Evolutionary conservation across 92 coral and sea anemone species (phyloP), one percentile per base, ranked within the genome.

Genomic region (Epizoanthus stellaris): DNA sequence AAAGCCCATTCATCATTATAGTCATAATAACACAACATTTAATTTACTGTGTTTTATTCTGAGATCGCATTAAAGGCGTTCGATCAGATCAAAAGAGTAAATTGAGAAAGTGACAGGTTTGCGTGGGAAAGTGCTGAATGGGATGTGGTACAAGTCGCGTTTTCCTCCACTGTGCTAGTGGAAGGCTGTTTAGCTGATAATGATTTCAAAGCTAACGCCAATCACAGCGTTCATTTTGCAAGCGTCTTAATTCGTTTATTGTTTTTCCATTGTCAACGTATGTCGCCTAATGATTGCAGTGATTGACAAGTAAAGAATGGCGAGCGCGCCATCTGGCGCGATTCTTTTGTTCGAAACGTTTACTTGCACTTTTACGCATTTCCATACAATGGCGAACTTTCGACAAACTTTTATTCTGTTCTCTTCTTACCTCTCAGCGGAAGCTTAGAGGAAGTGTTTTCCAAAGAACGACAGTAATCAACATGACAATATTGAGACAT

Each of bases 321-420:
- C 82, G 98, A 92, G 93, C 93, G 94, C 95, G 94, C 98, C 98
- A 94, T 93, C 93, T 94, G 98, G 95, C 75, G 98, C 85, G 91
- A 84, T 80, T 15, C 79, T 67, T 80, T 94, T 92, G 95, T 94
- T 82, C 49, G 67, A 85, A 82, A 85, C 89, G 92, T 94, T 94
- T 94, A 92, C 98, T 89, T 93, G 92, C 94, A 87, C 95, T 94
- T 94, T 91, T 89, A 66, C 87, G 75, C 95, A 94, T 94, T 94
- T 94, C 95, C 92, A 92, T 92, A 90, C 95, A 90, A 92, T 91
- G 89, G 86, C 82, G 65, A 82, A 88, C 88, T 40, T 90, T 87
- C 85, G 86, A 87, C 93, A 81, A 92, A 94, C 87, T 94, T 86
- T 93, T 87, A 88, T 93, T 93, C 88, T 82, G 82, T 81, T 91